Percentiles rank a stretch among this genome's conserved stretches.
Evolutionary conservation across 2,113 vertebrate species (phyloP).

Genomic region (Dasyurus viverrinus): DNA sequence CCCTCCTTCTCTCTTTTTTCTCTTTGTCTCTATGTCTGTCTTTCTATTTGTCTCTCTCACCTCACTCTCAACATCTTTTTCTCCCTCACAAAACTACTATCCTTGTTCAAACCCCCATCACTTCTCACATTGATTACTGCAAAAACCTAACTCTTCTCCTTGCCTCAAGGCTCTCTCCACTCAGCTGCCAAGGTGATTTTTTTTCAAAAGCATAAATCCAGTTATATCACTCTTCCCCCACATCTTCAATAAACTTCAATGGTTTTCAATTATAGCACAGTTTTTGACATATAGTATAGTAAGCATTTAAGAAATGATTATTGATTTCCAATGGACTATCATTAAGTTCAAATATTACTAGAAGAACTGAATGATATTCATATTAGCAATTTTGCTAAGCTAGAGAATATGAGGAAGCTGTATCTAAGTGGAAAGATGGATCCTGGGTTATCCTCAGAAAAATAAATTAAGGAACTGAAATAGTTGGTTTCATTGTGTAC

Average conservation of each 20-base stretch:
- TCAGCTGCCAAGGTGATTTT: not conserved
- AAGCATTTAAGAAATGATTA: not conserved
- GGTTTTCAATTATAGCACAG: not conserved
- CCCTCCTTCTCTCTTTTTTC: too few species aligned
- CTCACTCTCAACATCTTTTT: not conserved
- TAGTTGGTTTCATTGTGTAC: not conserved
- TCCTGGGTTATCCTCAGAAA: not conserved
- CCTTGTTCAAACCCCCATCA: not conserved
- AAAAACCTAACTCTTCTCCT: not conserved
- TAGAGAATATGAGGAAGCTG: not conserved
- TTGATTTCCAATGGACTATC: not conserved
- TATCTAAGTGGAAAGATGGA: not conserved
- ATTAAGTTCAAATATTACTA: not conserved
- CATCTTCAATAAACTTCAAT: not conserved
- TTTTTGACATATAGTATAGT: not conserved
- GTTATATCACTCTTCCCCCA: not conserved
- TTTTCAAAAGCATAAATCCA: not conserved
- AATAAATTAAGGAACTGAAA: not conserved
- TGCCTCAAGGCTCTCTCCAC: not conserved
- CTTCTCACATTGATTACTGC: not conserved
- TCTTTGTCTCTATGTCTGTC: too few species aligned
- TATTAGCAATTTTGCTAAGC: not conserved
- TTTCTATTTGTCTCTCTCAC: too few species aligned
- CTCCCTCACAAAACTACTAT: not conserved
- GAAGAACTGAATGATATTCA: not conserved